Evolutionary conservation across 2,888 invertebrate species (phyloP).

Genomic region (Muscina levida): DNA sequence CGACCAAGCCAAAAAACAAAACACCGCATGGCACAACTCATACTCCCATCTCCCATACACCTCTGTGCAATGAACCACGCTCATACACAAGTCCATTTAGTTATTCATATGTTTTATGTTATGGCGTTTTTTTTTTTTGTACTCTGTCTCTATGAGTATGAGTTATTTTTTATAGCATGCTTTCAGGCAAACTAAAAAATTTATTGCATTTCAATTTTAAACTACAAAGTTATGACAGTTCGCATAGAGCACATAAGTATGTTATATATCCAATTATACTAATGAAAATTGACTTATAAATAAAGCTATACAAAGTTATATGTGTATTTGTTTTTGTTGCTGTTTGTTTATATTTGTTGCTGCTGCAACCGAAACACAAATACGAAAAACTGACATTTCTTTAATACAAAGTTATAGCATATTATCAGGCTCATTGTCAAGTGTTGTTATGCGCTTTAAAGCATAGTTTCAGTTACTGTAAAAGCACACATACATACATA

Average conservation of each 20-base stretch:
- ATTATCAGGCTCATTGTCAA: neutral
- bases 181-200: slow-evolving; percentile 30
- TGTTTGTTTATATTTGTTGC: no score
- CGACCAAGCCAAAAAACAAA: no score
- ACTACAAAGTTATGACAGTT: neutral
- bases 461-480: no score
- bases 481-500: no score
- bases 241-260: no score
- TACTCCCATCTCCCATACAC: neutral
- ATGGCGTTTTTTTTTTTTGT: no score
- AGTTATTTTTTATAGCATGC: slow-evolving; percentile 4
- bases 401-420: neutral
- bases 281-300: slow-evolving; percentile 43
- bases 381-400: neutral
- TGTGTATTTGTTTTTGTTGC: slow-evolving; percentile 10
- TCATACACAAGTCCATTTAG: neutral
- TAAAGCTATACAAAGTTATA: slow-evolving; percentile 11
- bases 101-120: slow-evolving; percentile 30
- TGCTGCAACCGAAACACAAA: no score
- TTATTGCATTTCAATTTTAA: slow-evolving; percentile 12
- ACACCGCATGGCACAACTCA: neutral
- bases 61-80: neutral
- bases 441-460: no score
- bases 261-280: slow-evolving; percentile 33
- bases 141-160: no score